These are phyloP conservation scores for Odontothrips loti DNA, from an alignment of 2,888 invertebrate species.

Conservation along the genomic window DNA sequence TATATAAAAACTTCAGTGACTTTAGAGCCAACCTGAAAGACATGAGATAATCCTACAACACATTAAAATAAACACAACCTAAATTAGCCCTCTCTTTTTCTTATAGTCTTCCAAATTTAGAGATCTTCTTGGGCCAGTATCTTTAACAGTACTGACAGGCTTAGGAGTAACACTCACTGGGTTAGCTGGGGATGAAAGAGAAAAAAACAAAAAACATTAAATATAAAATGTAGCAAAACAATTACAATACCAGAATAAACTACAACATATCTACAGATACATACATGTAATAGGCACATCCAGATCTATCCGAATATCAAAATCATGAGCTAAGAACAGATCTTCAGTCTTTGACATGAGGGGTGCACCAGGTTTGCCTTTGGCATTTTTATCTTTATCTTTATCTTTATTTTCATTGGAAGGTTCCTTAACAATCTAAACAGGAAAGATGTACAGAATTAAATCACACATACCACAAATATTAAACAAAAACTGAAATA, in stretches of 20 bases:
- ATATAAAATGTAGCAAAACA: conserved; percentile 29
- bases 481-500: not conserved
- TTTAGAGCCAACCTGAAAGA: too few relatives aligned
- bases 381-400: conserved; percentile 26
- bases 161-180: conserved; percentile 70
- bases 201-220: conserved; percentile 31
- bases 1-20: too few relatives aligned
- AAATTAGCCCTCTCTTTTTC: conserved; percentile 86
- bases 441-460: not conserved
- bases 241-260: conserved; percentile 39
- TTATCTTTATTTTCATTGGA: conserved; percentile 27
- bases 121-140: conserved; percentile 77
- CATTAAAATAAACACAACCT: conserved; percentile 39
- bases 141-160: conserved; percentile 63
- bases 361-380: conserved; percentile 36
- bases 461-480: not conserved
- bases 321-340: conserved; percentile 70
- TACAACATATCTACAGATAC: conserved; percentile 52
- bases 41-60: too few relatives aligned
- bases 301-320: conserved; percentile 91
- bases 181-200: conserved; percentile 55
- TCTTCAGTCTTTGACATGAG: conserved; percentile 48
- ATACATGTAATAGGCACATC: conserved; percentile 66
- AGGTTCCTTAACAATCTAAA: conserved; percentile 12
- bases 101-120: conserved; percentile 90